Conservation (phyloP, 2,888 invertebrate species). For the Nomada flava region DNA sequence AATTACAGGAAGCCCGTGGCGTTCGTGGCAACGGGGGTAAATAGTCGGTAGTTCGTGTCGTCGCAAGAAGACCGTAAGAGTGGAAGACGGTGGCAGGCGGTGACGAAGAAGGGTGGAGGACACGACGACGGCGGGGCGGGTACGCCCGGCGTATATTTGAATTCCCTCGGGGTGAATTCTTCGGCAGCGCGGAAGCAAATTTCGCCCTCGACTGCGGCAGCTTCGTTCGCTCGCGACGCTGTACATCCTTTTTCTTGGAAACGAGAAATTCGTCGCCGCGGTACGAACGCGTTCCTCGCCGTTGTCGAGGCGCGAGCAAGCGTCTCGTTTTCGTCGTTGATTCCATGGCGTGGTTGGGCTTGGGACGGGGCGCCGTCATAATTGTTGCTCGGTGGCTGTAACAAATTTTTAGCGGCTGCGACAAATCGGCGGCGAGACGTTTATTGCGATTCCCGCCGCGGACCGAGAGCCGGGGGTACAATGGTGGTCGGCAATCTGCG, state of each 20-base stretch:
- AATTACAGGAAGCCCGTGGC: constrained; percentile 30
- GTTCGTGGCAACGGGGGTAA: constrained; percentile 44
- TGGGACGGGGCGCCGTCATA: neutral
- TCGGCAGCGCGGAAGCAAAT: constrained; percentile 68
- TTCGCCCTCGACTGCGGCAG: constrained; percentile 43
- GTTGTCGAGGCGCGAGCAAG: constrained; percentile 1
- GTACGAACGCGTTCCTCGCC: neutral
- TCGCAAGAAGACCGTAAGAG: constrained; percentile 41
- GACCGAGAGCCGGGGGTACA: neutral
- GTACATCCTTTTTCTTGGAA: constrained; percentile 11
- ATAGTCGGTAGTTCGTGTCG: constrained; percentile 54
- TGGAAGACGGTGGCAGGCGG: constrained; percentile 26
- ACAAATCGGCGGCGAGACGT: constrained; percentile 1
- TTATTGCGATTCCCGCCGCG: constrained; percentile 22
- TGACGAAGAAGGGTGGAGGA: constrained; percentile 9
- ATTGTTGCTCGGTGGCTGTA: constrained; percentile 29
- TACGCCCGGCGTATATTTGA: constrained; percentile 73
- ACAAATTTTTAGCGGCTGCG: constrained; percentile 34
- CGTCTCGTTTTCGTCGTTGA: neutral
- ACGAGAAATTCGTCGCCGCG: constrained; percentile 18
- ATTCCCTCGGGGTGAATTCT: constrained; percentile 73
- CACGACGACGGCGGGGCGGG: constrained; percentile 14
- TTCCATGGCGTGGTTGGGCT: neutral
- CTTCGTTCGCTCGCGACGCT: constrained; percentile 20
- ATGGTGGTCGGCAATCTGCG: constrained; percentile 59